phyloP scores from a whole-genome alignment of 2,888 invertebrate species.

The Apamea sordens region DNA sequence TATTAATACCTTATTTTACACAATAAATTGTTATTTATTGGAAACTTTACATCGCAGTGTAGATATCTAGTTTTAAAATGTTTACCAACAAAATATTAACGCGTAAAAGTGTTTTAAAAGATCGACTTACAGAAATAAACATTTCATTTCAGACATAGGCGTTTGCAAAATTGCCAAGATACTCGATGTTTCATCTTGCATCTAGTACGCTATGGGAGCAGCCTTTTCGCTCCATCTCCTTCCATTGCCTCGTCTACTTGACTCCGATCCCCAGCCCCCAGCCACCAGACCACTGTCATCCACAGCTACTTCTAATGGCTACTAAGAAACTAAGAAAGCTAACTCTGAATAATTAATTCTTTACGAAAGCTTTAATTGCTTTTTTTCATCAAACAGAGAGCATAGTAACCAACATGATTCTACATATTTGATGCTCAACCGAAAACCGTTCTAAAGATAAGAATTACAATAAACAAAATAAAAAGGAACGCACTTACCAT shows the following conservation, averaged over 20 bases:
- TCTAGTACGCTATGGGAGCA: no score
- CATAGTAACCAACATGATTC: neutral
- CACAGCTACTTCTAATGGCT: neutral
- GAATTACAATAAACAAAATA: neutral
- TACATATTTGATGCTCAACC: neutral
- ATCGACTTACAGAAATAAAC: no score
- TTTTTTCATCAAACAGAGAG: neutral
- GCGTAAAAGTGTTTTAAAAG: no score
- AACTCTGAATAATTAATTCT: neutral
- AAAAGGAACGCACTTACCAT: constrained; percentile 23
- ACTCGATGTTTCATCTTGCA: neutral
- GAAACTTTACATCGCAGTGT: no score
- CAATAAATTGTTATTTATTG: neutral
- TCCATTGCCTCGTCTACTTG: neutral
- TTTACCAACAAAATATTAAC: no score
- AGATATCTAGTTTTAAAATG: no score
- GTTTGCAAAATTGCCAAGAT: neutral
- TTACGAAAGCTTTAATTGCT: neutral
- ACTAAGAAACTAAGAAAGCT: neutral
- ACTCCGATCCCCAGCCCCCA: neutral
- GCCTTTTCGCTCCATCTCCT: no score
- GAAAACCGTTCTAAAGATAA: constrained; percentile 22
- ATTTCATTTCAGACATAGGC: no score
- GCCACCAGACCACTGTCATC: neutral
- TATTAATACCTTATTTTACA: neutral